Percentiles rank a stretch among this genome's conserved stretches.
Conservation (phyloP, 2,113 vertebrate genomes). For the crab-eating macaque (Macaca fascicularis) region T2T-MFA8v1.1 NC_088392.1:74338001-74338500, state of each 20-base stretch:
- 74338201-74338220: not conserved
- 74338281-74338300: not conserved
- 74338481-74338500: not conserved
- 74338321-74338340: not conserved
- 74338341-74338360: not conserved
- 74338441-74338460: not conserved
- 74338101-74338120: not conserved
- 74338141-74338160: not conserved
- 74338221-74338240: not conserved
- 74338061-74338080: not conserved
- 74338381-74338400: not conserved
- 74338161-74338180: not conserved
- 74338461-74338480: not conserved
- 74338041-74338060: not conserved
- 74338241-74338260: not conserved
- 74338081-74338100: not conserved
- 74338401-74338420: not conserved
- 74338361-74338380: not conserved
- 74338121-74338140: rapidly evolving
- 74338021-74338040: not conserved
- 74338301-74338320: not conserved
- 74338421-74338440: not conserved
- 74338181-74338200: not conserved
- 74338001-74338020: not conserved
- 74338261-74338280: not conserved